Evolutionary conservation across 1,140 invertebrate species (phyloP).

Genomic region (Polypedilum pembai): DNA sequence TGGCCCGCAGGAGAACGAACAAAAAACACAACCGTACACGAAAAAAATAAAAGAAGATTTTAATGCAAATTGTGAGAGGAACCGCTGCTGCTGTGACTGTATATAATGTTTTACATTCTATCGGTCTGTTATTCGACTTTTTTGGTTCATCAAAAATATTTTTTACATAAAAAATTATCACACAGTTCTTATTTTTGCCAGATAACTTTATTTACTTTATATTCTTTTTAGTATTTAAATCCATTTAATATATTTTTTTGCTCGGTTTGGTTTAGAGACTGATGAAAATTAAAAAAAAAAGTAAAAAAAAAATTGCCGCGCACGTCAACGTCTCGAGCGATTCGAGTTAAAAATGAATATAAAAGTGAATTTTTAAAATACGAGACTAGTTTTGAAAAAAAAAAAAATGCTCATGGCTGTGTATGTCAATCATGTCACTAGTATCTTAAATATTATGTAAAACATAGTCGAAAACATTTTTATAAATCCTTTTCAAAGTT

Average conservation of each 20-base stretch:
- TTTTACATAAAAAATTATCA: neutral
- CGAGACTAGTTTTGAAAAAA: neutral
- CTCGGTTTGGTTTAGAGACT: neutral
- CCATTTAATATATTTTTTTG: neutral
- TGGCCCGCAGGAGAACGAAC: too few relatives aligned
- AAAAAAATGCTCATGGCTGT: neutral
- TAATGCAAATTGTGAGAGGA: conserved; percentile 17
- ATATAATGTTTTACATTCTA: neutral
- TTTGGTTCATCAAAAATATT: neutral
- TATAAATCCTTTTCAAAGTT: neutral
- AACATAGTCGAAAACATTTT: too few relatives aligned
- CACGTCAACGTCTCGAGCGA: neutral
- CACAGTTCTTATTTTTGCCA: neutral
- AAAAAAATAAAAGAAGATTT: neutral
- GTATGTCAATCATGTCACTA: neutral
- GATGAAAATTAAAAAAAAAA: neutral
- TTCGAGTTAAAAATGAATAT: neutral
- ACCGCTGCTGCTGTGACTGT: neutral
- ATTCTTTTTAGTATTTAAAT: neutral
- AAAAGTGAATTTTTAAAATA: neutral
- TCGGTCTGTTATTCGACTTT: neutral
- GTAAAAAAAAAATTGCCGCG: neutral
- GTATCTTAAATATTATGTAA: too few relatives aligned
- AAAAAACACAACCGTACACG: too few relatives aligned
- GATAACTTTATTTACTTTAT: neutral